These are phyloP conservation scores for Thymelicus acteon DNA, from an alignment of 2,888 invertebrate species.

Conservation along the genomic window DNA sequence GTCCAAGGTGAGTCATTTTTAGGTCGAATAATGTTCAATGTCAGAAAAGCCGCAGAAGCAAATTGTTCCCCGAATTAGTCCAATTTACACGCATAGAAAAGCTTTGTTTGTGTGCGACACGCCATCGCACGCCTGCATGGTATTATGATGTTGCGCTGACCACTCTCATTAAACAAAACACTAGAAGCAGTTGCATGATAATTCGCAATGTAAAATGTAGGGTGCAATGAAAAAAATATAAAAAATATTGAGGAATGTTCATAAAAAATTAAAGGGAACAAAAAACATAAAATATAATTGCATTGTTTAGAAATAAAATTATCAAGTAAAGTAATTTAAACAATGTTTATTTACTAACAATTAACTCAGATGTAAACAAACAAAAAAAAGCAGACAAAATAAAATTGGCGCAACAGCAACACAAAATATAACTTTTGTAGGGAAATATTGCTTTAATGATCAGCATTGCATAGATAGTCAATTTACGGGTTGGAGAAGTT, in stretches of 20 bases:
- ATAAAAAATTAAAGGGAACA: conserved; percentile 2
- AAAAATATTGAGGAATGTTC: background rate
- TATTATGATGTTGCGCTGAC: conserved; percentile 19
- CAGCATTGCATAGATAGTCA: conserved; percentile 1
- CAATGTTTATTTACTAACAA: too few species aligned
- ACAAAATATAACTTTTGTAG: background rate
- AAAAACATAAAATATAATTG: background rate
- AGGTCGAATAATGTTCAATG: conserved; percentile 71
- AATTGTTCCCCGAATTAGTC: conserved; percentile 63
- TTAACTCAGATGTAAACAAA: background rate
- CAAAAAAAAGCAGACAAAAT: background rate
- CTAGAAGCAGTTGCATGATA: background rate
- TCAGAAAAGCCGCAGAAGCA: conserved; percentile 74
- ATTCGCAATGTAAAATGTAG: conserved; percentile 8
- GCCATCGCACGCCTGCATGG: conserved; percentile 16
- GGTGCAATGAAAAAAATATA: background rate
- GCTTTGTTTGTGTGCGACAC: conserved; percentile 32
- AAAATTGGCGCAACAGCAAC: background rate
- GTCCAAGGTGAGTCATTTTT: conserved; percentile 73
- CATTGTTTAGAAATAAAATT: too few species aligned
- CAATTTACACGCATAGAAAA: conserved; percentile 46
- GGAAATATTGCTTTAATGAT: background rate
- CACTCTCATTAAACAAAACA: background rate
- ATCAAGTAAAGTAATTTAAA: too few species aligned
- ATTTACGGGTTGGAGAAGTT: conserved; percentile 19